Conservation (phyloP, 2,888 invertebrate species). For the Dicycla oo region DNA sequence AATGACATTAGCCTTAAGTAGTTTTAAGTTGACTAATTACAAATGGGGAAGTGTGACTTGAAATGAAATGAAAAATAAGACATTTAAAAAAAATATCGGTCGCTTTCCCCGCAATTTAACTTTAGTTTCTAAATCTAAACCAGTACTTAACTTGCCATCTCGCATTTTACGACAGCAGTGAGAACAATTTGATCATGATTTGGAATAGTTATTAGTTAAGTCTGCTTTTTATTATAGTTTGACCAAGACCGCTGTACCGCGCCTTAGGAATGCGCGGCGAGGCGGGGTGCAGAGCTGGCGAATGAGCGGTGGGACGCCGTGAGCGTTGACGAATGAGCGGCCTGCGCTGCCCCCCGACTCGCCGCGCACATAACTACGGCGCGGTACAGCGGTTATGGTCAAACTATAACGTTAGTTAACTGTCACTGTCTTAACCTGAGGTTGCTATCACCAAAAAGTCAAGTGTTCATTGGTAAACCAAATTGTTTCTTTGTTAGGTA, state of each 20-base stretch:
- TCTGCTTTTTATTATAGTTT: conserved; percentile 50
- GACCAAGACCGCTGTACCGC: too few species aligned
- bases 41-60: conserved; percentile 32
- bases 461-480: conserved; percentile 76
- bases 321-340: too few species aligned
- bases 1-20: conserved; percentile 79
- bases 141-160: conserved; percentile 69
- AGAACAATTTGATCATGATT: conserved; percentile 54
- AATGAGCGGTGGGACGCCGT: too few species aligned
- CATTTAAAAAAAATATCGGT: conserved; percentile 7
- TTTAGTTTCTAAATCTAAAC: conserved; percentile 44
- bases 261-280: too few species aligned
- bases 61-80: conserved; percentile 13
- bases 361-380: too few species aligned
- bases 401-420: conserved; percentile 39
- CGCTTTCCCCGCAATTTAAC: conserved; percentile 15
- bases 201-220: conserved; percentile 43
- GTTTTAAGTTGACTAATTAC: conserved; percentile 59
- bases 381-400: too few species aligned
- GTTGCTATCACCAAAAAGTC: conserved; percentile 73
- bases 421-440: conserved; percentile 55
- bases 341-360: too few species aligned
- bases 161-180: conserved; percentile 63
- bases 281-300: too few species aligned
- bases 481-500: conserved; percentile 67